These are phyloP conservation scores for Drosophila bocki DNA, from an alignment of 1,140 invertebrate genomes.

Conservation along the genomic window DNA sequence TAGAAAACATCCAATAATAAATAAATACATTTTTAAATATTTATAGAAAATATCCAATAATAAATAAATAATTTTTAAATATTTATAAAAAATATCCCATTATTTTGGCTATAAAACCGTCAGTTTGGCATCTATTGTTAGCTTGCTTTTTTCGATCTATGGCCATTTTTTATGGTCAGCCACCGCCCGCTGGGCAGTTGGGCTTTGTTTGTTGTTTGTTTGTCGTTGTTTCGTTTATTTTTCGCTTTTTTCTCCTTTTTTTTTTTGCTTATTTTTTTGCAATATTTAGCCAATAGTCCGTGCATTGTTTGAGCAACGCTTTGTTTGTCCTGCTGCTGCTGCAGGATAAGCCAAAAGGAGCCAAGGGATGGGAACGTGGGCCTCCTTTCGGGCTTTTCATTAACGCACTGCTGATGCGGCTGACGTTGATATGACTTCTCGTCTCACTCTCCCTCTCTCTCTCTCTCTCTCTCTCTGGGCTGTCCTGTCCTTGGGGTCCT, in stretches of 20 bases:
- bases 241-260: constrained; percentile 5
- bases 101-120: constrained; percentile 7
- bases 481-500: constrained; percentile 6
- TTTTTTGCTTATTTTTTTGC: constrained; percentile 30
- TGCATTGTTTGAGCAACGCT: constrained; percentile 70
- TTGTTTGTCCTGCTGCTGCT: constrained; percentile 54
- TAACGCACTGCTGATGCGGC: constrained; percentile 67
- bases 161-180: constrained; percentile 41
- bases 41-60: no score
- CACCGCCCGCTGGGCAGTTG: constrained; percentile 32
- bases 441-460: neutral
- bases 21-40: no score
- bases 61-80: no score
- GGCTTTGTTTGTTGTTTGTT: constrained; percentile 15
- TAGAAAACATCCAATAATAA: no score
- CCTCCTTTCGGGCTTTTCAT: constrained; percentile 49
- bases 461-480: neutral
- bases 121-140: neutral
- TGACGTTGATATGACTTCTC: constrained; percentile 33
- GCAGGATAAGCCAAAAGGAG: constrained; percentile 27
- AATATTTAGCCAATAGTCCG: constrained; percentile 79
- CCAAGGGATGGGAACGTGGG: neutral
- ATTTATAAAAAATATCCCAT: neutral
- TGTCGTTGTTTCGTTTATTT: constrained; percentile 21
- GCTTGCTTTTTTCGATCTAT: constrained; percentile 8